Conservation (phyloP, 2,113 vertebrate species). For the Spermophilus dauricus region DNA sequence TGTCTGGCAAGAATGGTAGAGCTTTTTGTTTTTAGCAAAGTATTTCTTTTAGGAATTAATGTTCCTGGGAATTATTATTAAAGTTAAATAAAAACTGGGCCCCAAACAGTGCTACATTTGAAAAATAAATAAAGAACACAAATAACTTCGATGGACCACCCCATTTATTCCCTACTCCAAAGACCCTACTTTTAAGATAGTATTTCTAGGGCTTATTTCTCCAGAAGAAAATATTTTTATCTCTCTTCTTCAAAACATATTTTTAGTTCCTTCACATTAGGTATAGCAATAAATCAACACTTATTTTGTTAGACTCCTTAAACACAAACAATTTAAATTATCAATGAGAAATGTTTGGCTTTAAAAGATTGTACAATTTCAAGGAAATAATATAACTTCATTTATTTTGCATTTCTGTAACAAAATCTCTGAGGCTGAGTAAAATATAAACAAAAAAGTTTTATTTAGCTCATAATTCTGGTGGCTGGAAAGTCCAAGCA, state of each 20-base stretch:
- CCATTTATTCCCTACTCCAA: background rate
- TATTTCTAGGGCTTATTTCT: background rate
- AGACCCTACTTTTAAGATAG: background rate
- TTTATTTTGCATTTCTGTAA: background rate
- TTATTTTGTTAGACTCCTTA: slow-evolving; percentile 15
- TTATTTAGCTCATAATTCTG: background rate
- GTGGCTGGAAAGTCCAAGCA: background rate
- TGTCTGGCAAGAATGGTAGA: background rate
- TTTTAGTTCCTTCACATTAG: slow-evolving; percentile 46
- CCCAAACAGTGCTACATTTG: background rate
- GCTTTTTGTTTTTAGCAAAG: background rate
- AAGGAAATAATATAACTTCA: background rate
- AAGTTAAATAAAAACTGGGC: background rate
- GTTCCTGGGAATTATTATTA: background rate
- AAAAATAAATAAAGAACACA: background rate
- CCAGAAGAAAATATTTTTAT: background rate
- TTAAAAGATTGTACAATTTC: slow-evolving; percentile 41
- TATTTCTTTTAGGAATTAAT: background rate
- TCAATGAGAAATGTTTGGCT: background rate
- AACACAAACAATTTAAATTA: background rate
- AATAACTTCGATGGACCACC: background rate
- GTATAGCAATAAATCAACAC: slow-evolving; percentile 7
- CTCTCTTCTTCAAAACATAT: background rate
- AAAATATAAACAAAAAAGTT: background rate
- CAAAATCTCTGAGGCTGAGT: background rate